Evolutionary conservation across 2,888 invertebrate genomes (phyloP).

Genomic region (Ennomos fuscantarius): DNA sequence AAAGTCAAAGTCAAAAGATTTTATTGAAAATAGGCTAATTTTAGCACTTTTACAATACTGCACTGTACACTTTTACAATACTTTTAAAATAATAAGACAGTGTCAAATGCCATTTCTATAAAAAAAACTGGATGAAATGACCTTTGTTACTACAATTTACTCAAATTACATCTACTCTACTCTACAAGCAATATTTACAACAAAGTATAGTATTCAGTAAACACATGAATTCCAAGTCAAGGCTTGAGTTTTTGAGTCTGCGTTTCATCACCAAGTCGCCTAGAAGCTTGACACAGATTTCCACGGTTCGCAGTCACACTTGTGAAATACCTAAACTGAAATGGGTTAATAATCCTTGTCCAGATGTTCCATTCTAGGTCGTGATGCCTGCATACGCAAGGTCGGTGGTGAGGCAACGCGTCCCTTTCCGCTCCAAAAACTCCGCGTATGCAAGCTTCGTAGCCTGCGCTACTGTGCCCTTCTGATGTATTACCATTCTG

Average conservation of each 20-base stretch:
- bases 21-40: too few relatives aligned
- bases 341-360: conserved; percentile 37
- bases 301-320: conserved; percentile 14
- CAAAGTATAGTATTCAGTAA: too few relatives aligned
- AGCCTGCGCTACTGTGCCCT: conserved; percentile 37
- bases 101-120: too few relatives aligned
- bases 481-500: conserved; percentile 28
- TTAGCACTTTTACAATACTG: too few relatives aligned
- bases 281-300: conserved; percentile 21
- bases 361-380: conserved; percentile 35
- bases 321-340: conserved; percentile 24
- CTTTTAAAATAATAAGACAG: too few relatives aligned
- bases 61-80: too few relatives aligned
- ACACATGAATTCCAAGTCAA: too few relatives aligned
- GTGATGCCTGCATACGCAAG: conserved; percentile 52
- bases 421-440: conserved; percentile 83
- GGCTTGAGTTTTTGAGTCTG: neutral
- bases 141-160: too few relatives aligned
- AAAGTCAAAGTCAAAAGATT: too few relatives aligned
- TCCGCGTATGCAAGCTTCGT: conserved; percentile 71
- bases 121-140: too few relatives aligned
- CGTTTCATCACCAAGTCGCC: conserved; percentile 12
- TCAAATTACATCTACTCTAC: too few relatives aligned
- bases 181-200: too few relatives aligned
- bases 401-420: conserved; percentile 73